phyloP scores from a whole-genome alignment of 2,797 vertebrate species.

The Taeniopygia guttata region DNA sequence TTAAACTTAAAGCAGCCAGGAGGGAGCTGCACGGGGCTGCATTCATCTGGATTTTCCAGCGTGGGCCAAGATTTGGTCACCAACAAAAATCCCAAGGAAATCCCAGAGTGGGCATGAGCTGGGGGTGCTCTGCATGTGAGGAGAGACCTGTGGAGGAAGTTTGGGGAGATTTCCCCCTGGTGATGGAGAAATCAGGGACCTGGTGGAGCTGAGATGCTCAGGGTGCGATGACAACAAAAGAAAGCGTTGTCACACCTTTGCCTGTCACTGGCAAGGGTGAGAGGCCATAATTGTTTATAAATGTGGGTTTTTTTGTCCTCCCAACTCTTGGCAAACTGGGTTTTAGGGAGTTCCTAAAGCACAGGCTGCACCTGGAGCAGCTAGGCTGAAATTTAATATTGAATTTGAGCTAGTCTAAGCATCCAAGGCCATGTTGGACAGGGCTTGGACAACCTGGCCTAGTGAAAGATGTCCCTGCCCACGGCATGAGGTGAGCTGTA shows the following conservation, averaged over 20 bases:
- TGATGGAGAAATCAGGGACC: neutral
- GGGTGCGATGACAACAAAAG: neutral
- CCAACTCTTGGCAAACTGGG: neutral
- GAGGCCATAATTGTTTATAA: rapidly evolving
- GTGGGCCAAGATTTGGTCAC: neutral
- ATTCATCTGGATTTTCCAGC: neutral
- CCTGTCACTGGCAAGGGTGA: neutral
- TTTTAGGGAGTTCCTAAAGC: neutral
- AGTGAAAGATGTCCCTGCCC: neutral
- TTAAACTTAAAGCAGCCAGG: slow-evolving; percentile 31
- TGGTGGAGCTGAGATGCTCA: neutral
- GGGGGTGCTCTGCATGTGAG: neutral
- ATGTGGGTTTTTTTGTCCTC: rapidly evolving
- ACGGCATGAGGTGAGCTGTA: neutral
- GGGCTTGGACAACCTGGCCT: neutral
- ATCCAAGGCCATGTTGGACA: rapidly evolving
- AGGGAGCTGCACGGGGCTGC: slow-evolving; percentile 24
- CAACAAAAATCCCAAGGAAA: neutral
- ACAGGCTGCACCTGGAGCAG: neutral
- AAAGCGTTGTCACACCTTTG: rapidly evolving
- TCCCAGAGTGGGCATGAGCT: neutral
- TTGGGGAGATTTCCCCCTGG: neutral
- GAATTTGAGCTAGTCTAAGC: neutral
- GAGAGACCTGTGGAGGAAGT: neutral
- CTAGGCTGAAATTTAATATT: neutral